A percentile compares a stretch with the other conserved stretches of the same genome.
Evolutionary conservation across 2,797 vertebrate genomes (phyloP).

Genomic region (Pagetopsis macropterus): DNA sequence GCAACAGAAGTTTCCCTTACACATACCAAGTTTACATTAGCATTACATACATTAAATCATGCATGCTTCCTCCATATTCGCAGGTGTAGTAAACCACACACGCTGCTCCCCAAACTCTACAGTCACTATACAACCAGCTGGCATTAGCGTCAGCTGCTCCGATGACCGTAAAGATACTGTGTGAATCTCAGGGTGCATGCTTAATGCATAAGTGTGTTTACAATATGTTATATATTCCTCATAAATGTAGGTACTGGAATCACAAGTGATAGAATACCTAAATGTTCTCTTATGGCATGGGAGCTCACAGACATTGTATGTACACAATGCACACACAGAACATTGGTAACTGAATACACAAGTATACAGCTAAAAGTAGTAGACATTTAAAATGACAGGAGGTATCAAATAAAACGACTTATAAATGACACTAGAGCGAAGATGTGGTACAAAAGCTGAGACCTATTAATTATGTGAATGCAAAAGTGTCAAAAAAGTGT

Average conservation of each 20-base stretch:
- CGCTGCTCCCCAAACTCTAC: slow-evolving; percentile 10
- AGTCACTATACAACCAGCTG: slow-evolving; percentile 5
- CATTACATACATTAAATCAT: slow-evolving; percentile 14
- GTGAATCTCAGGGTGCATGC: slow-evolving; percentile 18
- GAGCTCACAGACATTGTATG: neutral
- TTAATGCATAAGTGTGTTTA: slow-evolving; percentile 21
- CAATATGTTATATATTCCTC: slow-evolving; percentile 7
- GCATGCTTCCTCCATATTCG: neutral
- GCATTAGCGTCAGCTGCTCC: neutral
- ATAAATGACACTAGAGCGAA: neutral
- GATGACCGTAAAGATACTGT: neutral
- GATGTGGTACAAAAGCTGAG: neutral
- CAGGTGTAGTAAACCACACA: neutral
- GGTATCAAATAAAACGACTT: neutral
- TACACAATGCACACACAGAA: neutral
- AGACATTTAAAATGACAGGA: neutral
- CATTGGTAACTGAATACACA: neutral
- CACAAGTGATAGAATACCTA: neutral
- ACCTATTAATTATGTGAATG: neutral
- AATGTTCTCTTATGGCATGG: neutral
- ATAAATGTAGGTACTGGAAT: slow-evolving; percentile 30
- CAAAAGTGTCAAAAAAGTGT: neutral
- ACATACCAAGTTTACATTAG: slow-evolving; percentile 18
- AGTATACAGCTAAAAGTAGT: neutral
- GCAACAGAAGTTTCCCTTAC: no score